These are phyloP conservation scores for Haliclona indistincta DNA, from an alignment of 37 sponge, comb jelly and placozoan genomes.

Conservation along the genomic window DNA sequence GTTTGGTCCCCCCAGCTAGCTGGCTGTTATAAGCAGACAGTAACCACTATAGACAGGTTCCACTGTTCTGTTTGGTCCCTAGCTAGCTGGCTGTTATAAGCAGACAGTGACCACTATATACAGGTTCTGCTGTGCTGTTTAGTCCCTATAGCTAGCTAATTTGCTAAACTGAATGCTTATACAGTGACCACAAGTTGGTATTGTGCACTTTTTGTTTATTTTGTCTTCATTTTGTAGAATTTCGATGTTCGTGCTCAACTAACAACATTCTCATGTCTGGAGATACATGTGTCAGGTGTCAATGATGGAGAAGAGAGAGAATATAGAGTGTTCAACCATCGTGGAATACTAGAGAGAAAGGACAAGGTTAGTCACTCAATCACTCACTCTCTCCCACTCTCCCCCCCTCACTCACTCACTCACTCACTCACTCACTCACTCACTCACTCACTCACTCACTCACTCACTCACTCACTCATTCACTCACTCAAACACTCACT, in stretches of 20 bases:
- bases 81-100: too few species aligned
- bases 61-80: too few species aligned
- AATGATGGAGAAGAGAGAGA: neutral
- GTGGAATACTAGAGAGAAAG: slow-evolving; percentile 61
- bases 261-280: slow-evolving; percentile 64
- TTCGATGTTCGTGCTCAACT: slow-evolving; percentile 42
- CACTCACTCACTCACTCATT: neutral
- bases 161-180: too few species aligned
- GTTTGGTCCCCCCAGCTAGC: too few species aligned
- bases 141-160: too few species aligned
- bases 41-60: too few species aligned
- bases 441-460: neutral
- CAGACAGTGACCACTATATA: too few species aligned
- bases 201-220: neutral
- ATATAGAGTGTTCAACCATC: slow-evolving; percentile 63
- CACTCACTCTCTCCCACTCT: neutral
- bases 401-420: neutral
- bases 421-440: neutral
- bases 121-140: too few species aligned
- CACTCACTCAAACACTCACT: neutral
- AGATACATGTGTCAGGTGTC: slow-evolving; percentile 49
- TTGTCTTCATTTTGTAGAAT: slow-evolving; percentile 20
- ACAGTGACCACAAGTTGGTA: too few species aligned
- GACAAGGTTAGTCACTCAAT: too few species aligned
- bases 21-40: too few species aligned